Conservation (phyloP, 1,140 invertebrate genomes). For the Cotesia vestalis region DNA sequence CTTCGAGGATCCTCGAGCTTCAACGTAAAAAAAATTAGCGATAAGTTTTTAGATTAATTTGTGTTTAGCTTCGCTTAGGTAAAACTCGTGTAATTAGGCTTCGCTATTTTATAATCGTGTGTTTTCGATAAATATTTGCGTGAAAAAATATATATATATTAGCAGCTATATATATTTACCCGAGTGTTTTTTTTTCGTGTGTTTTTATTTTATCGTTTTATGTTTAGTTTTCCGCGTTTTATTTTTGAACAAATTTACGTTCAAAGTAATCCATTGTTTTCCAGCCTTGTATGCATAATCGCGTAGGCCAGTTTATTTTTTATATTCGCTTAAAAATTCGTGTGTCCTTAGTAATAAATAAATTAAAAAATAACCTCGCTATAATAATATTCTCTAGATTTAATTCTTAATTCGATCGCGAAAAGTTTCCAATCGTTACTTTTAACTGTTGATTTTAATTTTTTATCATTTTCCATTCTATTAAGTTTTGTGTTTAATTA, state of each 20-base stretch:
- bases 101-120: not conserved
- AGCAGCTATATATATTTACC: not conserved
- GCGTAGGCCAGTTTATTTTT: not conserved
- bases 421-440: slow-evolving; percentile 35
- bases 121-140: not conserved
- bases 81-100: slow-evolving; percentile 21
- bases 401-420: slow-evolving; percentile 34
- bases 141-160: not conserved
- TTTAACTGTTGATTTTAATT: slow-evolving; percentile 31
- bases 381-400: not conserved
- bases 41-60: no score
- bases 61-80: not conserved
- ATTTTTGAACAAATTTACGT: slow-evolving; percentile 27
- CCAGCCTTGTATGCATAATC: slow-evolving; percentile 40
- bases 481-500: slow-evolving; percentile 19
- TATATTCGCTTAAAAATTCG: not conserved
- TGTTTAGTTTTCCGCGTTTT: slow-evolving; percentile 26
- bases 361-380: no score
- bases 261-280: slow-evolving; percentile 53
- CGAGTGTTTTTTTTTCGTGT: slow-evolving; percentile 21
- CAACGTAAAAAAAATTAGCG: not conserved
- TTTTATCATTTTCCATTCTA: slow-evolving; percentile 34
- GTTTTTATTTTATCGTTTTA: slow-evolving; percentile 26
- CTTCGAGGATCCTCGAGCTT: not conserved
- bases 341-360: not conserved